These are phyloP conservation scores for Hoplodrina ambigua DNA, from an alignment of 2,888 invertebrate genomes.

Conservation along the genomic window DNA sequence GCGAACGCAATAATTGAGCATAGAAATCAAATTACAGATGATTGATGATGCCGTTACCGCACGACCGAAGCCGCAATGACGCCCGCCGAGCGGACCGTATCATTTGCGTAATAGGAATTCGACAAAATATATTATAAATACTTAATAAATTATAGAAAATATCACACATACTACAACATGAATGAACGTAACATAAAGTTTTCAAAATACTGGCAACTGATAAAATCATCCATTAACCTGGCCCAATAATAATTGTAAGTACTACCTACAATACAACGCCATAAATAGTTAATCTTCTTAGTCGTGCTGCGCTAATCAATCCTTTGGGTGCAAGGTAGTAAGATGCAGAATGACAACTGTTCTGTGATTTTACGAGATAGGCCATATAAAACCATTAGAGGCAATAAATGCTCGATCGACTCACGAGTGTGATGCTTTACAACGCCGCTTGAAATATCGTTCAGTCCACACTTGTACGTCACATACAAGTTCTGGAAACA, in stretches of 20 bases:
- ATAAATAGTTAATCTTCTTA: slow-evolving; percentile 31
- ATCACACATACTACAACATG: slow-evolving; percentile 28
- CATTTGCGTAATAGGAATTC: slow-evolving; percentile 87
- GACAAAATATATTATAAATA: slow-evolving; percentile 75
- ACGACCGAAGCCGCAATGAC: slow-evolving; percentile 87
- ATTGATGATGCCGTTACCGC: slow-evolving; percentile 90
- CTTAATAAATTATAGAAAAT: slow-evolving; percentile 45
- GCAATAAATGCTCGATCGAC: slow-evolving; percentile 77
- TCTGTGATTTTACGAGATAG: slow-evolving; percentile 77
- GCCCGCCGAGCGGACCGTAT: slow-evolving; percentile 83
- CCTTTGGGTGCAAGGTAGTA: slow-evolving; percentile 33
- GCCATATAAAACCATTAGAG: slow-evolving; percentile 80
- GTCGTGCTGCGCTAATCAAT: slow-evolving; percentile 34
- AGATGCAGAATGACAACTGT: slow-evolving; percentile 65
- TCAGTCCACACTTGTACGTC: slow-evolving; percentile 44
- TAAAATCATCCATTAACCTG: slow-evolving; percentile 10
- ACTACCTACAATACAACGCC: slow-evolving; percentile 28
- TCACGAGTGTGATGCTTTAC: slow-evolving; percentile 76
- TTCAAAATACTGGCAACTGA: not conserved
- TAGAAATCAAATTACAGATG: slow-evolving; percentile 91
- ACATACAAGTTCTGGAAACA: slow-evolving; percentile 63
- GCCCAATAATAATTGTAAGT: slow-evolving; percentile 12
- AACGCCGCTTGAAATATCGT: slow-evolving; percentile 73
- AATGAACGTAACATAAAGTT: slow-evolving; percentile 4
- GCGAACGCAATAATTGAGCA: slow-evolving; percentile 90